Conservation (phyloP, 2,888 invertebrate genomes). For the Andrena bucephala region DNA sequence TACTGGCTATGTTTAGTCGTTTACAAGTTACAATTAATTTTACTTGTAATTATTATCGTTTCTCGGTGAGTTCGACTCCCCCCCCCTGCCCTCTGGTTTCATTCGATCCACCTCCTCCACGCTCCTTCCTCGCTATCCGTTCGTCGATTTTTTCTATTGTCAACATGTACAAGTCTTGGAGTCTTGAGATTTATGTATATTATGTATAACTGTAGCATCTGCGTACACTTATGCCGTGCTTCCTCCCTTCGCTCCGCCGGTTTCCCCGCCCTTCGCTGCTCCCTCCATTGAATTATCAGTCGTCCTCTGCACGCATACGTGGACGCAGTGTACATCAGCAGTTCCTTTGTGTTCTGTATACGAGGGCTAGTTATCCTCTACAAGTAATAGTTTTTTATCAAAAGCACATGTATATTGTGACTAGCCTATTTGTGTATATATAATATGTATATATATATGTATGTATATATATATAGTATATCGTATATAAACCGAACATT, state of each 20-base stretch:
- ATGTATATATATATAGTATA: conserved; percentile 66
- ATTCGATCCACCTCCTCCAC: neutral
- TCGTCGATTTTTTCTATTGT: conserved; percentile 65
- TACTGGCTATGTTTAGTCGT: conserved; percentile 81
- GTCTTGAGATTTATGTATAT: conserved; percentile 47
- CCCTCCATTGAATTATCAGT: neutral
- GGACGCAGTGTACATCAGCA: conserved; percentile 58
- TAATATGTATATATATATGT: conserved; percentile 75
- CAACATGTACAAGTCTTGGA: conserved; percentile 65
- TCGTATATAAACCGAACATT: conserved; percentile 78
- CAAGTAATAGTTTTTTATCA: conserved; percentile 83
- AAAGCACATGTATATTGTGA: conserved; percentile 83
- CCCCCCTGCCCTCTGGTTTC: neutral
- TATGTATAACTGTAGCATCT: conserved; percentile 44
- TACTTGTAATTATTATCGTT: conserved; percentile 80
- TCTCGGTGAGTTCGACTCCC: conserved; percentile 74
- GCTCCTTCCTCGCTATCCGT: conserved; percentile 9
- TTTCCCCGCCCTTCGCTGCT: conserved; percentile 15
- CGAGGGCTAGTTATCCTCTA: conserved; percentile 77
- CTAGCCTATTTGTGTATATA: conserved; percentile 80
- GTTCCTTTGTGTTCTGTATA: conserved; percentile 68
- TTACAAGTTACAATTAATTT: conserved; percentile 64
- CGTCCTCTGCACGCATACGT: conserved; percentile 43
- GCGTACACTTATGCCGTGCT: conserved; percentile 37
- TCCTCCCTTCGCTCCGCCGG: conserved; percentile 27